Evolutionary conservation across 2,797 vertebrate species (phyloP), one percentile per base, ranked within the genome.

Genomic region (Allobates femoralis): DNA sequence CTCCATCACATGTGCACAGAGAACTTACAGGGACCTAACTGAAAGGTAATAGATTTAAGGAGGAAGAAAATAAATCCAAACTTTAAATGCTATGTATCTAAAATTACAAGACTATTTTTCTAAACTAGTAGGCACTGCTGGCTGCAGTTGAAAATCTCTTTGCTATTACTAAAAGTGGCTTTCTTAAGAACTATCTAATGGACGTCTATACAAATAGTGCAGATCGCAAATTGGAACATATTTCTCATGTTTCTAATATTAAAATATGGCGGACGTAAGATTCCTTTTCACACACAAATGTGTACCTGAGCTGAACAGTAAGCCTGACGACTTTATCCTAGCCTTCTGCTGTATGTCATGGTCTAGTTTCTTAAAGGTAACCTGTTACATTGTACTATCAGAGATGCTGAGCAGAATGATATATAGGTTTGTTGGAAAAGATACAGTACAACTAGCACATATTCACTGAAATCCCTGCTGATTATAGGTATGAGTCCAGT

Each of bases 111-210:
- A 77, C 83, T 67, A 62, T 60, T n/a, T 51, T 53, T 84, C 77
- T 74, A 88, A 76, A 62, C 46, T 0, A 0, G 86, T 74, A 91
- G 91, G 90, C 89, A 90, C 87, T 92, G 88, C 90, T 91, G 88
- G 89, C 34, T 92, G 89, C 90, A 92, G 86, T 89, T 74, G 87
- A 56, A 89, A 85, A 30, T 21, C 66, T 67, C 84, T 55, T n/a
- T 87, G 71, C 75, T 83, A 89, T 32, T 83, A 79, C 37, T 81
- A n/a, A 71, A 80, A 81, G 64, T 88, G 90, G 87, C 85, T 90
- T 81, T 86, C 78, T 71, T 85, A 84, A 19, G 85, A 83, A 87
- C 79, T 79, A 67, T 75, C 88, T 79, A 86, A n/a, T 73, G 66
- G 4, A 71, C 5, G 37, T 73, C 78, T 32, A 86, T 62, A 62